phyloP scores from a whole-genome alignment of 1,140 invertebrate species.

The Eumeta japonica region DNA sequence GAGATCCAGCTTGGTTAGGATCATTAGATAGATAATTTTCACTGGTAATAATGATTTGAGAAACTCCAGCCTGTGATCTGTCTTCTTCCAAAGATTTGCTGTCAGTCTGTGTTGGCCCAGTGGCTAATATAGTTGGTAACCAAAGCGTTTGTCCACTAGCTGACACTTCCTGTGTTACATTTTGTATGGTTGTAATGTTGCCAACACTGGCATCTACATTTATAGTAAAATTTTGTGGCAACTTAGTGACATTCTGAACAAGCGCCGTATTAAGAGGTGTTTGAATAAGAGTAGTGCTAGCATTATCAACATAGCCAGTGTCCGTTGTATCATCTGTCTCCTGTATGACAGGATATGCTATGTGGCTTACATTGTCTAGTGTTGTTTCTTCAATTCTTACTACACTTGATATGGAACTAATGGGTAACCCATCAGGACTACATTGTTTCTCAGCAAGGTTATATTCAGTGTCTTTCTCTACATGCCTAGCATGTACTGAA shows the following conservation, averaged over 20 bases:
- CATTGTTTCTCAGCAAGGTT: constrained; percentile 38
- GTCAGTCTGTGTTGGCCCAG: constrained; percentile 30
- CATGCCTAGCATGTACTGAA: constrained; percentile 30
- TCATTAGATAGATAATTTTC: constrained; percentile 47
- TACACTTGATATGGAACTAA: constrained; percentile 39
- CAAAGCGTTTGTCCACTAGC: constrained; percentile 42
- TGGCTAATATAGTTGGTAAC: constrained; percentile 44
- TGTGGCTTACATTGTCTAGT: constrained; percentile 36
- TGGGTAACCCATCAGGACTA: constrained; percentile 42
- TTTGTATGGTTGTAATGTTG: constrained; percentile 49
- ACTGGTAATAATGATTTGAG: constrained; percentile 52
- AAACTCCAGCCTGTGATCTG: constrained; percentile 35
- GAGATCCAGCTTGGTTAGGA: constrained; percentile 20
- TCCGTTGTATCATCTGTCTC: constrained; percentile 40
- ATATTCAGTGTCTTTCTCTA: constrained; percentile 46
- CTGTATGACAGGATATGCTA: constrained; percentile 42
- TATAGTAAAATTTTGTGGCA: constrained; percentile 50
- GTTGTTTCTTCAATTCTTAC: constrained; percentile 39
- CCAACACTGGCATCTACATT: constrained; percentile 48
- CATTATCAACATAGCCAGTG: constrained; percentile 39
- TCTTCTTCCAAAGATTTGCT: constrained; percentile 44
- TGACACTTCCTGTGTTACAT: constrained; percentile 48
- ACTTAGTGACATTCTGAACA: constrained; percentile 50
- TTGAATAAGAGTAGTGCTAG: constrained; percentile 40
- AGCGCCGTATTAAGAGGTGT: constrained; percentile 43